Evolutionary conservation across 2,888 invertebrate species (phyloP), one percentile per base, ranked within the genome.

Genomic region (Epistrophe eligans): DNA sequence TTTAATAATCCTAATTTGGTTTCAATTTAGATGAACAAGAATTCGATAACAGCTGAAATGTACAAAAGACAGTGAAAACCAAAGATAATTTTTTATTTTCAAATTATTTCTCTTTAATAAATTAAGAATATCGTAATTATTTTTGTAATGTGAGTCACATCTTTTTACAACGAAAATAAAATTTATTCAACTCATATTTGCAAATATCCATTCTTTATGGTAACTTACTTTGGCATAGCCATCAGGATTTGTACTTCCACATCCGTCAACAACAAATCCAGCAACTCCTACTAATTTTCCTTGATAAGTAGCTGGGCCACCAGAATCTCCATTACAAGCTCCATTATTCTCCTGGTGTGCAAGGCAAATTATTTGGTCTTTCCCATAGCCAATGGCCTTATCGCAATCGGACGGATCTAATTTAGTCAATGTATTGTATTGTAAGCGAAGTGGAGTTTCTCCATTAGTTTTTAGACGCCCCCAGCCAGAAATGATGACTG

Each of bases 191-290:
- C 10, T 40, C 24, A 88, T 88, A 52, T 89, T 80, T 17, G 7
- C 43, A 19, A 84, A 57, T 38, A 92, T 91, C 92, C 92, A 92
- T 6, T 88, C 24, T 2, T 58, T 17, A 24, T 91, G 92, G 88
- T 89, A 90, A 6, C 89, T 79, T 15, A 90, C 88, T 28, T 90
- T 91, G 7, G 88, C 89, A 62, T 90, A 89, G 0, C 92, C 88
- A 88, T 93, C 93, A 11, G 93, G 92, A 43, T 88, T 90, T 7
- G 82, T 70, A 55, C 90, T 91, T 67, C 91, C 92, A 71, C 93
- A 91, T 79, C 90, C 89, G 1, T 71, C 72, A 77, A 91, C 91
- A 79, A 92, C 92, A 45, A 89, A 89, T 45, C 89, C 91, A 6
- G 91, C 90, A 11, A 91, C 62, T 38, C 91, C 92, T 2, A 91